Percentiles rank a stretch among this genome's conserved stretches.
Conservation (phyloP, 1,140 invertebrate species). For the Zelostemma sp. region DNA sequence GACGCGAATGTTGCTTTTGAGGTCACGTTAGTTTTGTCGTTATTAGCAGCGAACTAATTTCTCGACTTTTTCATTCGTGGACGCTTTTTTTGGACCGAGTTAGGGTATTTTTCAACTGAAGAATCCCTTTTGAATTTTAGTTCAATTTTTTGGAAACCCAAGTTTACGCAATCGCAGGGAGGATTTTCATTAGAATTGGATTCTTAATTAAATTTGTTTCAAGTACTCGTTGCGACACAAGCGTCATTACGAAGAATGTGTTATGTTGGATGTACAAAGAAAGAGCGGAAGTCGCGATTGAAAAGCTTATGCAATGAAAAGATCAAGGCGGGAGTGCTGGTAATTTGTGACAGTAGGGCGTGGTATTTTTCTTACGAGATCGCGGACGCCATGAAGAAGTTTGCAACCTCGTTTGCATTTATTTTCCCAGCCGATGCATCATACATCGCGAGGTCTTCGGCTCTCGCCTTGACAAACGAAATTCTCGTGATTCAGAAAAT, state of each 20-base stretch:
- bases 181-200: not conserved
- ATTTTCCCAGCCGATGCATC: constrained; percentile 45
- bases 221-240: constrained; percentile 36
- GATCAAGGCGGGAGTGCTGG: constrained; percentile 37
- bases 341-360: constrained; percentile 50
- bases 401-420: constrained; percentile 44
- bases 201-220: constrained; percentile 28
- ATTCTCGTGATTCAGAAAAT: no score
- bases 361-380: constrained; percentile 54
- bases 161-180: not conserved
- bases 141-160: no score
- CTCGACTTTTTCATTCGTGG: no score
- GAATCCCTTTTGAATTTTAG: no score
- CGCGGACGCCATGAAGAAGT: constrained; percentile 42
- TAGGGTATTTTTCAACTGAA: no score
- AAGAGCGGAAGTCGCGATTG: constrained; percentile 48
- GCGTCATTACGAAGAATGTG: constrained; percentile 28
- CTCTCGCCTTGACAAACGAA: constrained; percentile 14
- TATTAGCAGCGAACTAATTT: no score
- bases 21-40: no score
- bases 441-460: constrained; percentile 19
- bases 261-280: constrained; percentile 44
- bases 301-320: constrained; percentile 38
- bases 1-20: no score
- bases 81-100: no score